phyloP scores from a whole-genome alignment of 37 sponge, comb jelly and placozoan species.

The Theonella swinhoei region DNA sequence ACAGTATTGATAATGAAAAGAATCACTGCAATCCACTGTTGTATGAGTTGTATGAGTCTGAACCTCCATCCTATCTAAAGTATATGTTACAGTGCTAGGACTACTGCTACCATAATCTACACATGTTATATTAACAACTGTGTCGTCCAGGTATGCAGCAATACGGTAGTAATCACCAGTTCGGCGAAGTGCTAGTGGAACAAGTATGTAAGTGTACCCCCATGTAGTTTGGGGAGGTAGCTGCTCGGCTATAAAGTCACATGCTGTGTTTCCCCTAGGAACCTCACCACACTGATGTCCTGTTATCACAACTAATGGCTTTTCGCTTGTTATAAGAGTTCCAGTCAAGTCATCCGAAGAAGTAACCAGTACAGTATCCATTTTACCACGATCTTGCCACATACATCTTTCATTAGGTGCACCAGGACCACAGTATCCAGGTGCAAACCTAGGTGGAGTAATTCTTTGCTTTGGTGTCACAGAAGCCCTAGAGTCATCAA shows the following conservation, averaged over 20 bases:
- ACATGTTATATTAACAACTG: neutral
- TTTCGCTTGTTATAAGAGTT: neutral
- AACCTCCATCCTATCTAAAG: no score
- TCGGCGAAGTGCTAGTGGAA: neutral
- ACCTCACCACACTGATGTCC: neutral
- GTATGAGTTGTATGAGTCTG: no score
- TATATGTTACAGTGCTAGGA: neutral
- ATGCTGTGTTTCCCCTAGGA: neutral
- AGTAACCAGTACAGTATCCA: neutral
- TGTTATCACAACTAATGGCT: neutral
- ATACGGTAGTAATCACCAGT: neutral
- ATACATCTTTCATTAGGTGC: neutral
- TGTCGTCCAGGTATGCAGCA: neutral
- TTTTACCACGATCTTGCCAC: neutral
- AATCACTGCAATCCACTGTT: neutral
- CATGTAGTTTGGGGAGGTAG: neutral
- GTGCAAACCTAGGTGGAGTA: neutral
- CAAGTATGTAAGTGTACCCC: neutral
- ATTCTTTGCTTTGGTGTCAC: neutral
- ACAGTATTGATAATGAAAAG: neutral
- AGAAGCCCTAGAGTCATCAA: neutral
- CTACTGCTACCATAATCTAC: neutral
- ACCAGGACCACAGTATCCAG: no score
- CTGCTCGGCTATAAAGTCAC: neutral
- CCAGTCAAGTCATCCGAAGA: neutral